Percentiles rank a stretch among this genome's conserved stretches.
Evolutionary conservation across 2,797 vertebrate species (phyloP).

Genomic region (Poecilia velifera): DNA sequence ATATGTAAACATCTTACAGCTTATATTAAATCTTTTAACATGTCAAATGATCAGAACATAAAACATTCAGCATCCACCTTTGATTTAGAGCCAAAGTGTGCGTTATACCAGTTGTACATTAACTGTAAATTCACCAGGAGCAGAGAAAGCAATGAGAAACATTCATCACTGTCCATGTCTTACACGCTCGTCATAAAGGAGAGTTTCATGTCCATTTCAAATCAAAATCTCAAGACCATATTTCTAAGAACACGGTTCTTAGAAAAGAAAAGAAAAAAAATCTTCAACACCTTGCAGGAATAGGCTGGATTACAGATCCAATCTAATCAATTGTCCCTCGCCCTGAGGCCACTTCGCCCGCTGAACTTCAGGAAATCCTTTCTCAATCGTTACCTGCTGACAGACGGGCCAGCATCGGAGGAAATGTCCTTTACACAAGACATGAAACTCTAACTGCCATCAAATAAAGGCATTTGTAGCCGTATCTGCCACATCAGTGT

Average conservation of each 20-base stretch:
- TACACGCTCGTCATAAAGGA: neutral
- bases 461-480: conserved; percentile 44
- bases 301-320: conserved; percentile 16
- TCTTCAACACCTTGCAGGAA: conserved; percentile 12
- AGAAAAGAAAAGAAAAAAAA: conserved; percentile 1
- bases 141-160: neutral
- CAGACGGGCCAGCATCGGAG: conserved; percentile 15
- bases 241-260: neutral
- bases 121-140: neutral
- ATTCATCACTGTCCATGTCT: neutral
- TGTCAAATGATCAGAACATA: neutral
- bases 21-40: neutral
- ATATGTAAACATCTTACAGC: neutral
- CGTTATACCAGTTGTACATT: neutral
- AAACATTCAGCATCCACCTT: neutral
- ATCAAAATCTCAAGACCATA: neutral
- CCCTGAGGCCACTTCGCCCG: conserved; percentile 29
- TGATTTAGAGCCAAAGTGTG: too few relatives aligned
- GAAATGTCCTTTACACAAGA: conserved; percentile 8
- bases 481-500: conserved; percentile 27
- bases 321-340: conserved; percentile 57
- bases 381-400: conserved; percentile 34
- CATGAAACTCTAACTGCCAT: conserved; percentile 21
- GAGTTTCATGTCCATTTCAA: neutral
- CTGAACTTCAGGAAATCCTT: conserved; percentile 45